A percentile compares a stretch with the other conserved stretches of the same genome.
Evolutionary conservation across 2,797 vertebrate species (phyloP).

Genomic region (Protonibea diacanthus): DNA sequence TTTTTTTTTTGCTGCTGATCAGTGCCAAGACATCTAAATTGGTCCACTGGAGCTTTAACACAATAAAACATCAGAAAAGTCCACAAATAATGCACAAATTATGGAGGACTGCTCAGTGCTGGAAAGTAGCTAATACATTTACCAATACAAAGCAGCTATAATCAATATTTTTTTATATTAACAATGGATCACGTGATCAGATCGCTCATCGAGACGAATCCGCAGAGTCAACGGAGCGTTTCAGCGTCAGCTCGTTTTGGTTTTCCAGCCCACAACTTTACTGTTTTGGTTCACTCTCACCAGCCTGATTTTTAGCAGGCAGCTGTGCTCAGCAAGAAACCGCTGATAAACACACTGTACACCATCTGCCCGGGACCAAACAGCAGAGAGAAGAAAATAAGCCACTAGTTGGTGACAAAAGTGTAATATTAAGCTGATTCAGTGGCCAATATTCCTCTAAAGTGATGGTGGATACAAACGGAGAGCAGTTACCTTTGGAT

Average conservation of each 20-base stretch:
- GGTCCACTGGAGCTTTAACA: background rate
- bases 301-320: background rate
- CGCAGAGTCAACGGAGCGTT: background rate
- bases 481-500: background rate
- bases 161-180: background rate
- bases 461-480: background rate
- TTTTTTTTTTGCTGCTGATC: background rate
- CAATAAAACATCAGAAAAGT: constrained; percentile 10
- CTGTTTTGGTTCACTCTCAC: background rate
- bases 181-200: background rate
- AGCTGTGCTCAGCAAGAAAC: background rate
- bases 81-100: background rate
- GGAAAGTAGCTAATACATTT: no score
- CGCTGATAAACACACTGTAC: background rate
- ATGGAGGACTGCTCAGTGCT: background rate
- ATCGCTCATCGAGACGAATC: background rate
- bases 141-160: background rate
- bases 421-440: background rate
- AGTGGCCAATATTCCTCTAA: background rate
- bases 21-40: background rate
- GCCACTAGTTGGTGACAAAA: background rate
- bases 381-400: background rate
- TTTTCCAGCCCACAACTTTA: background rate
- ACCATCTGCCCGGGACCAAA: background rate
- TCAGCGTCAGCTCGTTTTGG: background rate